These are phyloP conservation scores for Tromatobia lineatoria DNA, from an alignment of 2,888 invertebrate genomes.

Conservation along the genomic window DNA sequence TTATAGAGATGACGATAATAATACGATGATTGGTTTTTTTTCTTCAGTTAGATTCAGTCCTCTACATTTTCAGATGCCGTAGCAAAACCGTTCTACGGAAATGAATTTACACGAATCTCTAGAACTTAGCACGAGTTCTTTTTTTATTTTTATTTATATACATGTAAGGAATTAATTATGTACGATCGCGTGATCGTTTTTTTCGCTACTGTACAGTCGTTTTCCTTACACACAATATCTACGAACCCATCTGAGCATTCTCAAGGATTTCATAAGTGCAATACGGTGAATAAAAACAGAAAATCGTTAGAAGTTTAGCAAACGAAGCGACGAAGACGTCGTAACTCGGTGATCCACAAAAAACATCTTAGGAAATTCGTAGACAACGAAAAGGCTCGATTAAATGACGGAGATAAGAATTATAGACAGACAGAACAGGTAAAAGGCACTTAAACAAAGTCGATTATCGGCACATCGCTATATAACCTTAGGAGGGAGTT, in stretches of 20 bases:
- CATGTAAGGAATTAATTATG: slow-evolving; percentile 47
- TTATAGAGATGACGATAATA: slow-evolving; percentile 47
- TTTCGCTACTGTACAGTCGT: slow-evolving; percentile 40
- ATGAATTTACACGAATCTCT: slow-evolving; percentile 36
- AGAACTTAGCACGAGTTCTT: slow-evolving; percentile 29
- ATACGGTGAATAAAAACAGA: slow-evolving; percentile 22
- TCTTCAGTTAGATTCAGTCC: slow-evolving; percentile 43
- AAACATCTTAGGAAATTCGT: slow-evolving; percentile 19
- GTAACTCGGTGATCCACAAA: neutral
- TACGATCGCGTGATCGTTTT: slow-evolving; percentile 43
- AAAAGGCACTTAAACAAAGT: slow-evolving; percentile 66
- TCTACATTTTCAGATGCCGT: slow-evolving; percentile 26
- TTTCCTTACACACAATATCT: slow-evolving; percentile 52
- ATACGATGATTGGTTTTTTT: slow-evolving; percentile 32
- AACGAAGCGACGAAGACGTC: neutral
- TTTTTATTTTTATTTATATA: slow-evolving; percentile 48
- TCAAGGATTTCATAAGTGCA: slow-evolving; percentile 29
- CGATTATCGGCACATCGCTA: slow-evolving; percentile 37
- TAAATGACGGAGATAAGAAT: slow-evolving; percentile 12
- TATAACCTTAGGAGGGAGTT: slow-evolving; percentile 27
- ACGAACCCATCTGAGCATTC: slow-evolving; percentile 30
- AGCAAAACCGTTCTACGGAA: slow-evolving; percentile 20
- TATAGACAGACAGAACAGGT: slow-evolving; percentile 29
- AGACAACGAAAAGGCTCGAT: neutral
- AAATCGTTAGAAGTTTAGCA: slow-evolving; percentile 25